Base-by-base conservation (phyloP, 2,113 vertebrate species). In the Bostrychus sinensis region DNA sequence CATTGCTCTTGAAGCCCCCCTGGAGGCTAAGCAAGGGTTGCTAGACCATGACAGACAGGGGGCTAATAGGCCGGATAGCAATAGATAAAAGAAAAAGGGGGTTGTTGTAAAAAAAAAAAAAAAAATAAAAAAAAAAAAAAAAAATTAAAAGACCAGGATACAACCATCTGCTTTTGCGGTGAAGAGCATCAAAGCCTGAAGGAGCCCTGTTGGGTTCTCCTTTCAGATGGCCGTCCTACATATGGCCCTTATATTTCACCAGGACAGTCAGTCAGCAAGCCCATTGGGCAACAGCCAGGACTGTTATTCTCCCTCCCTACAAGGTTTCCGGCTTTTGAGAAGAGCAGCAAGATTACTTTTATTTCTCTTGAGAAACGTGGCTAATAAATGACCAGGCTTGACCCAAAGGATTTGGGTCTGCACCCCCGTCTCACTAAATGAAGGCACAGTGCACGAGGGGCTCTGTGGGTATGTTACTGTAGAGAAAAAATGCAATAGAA, bases 131-230 rank as follows among this genome's bases (percentile, higher is more conserved):
- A 83, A 77, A 71, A 56, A 71, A 58, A 77, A 75, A 85, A 86
- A 88, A 64, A 86, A 86, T 78, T 74, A 85, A 86, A 51, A 51
- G 78, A 85, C 76, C 77, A 73, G 88, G 86, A 80, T 70, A 81
- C 45, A 59, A 80, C 88, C 92, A 92, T 92, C 92, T 92, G 91
- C 90, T 92, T 92, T 92, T 91, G 90, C 89, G 82, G 72, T 83
- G 82, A 84, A 84, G 84, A 88, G 86, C 88, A 91, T 91, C 89
- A 91, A 91, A 92, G 90, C 89, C 87, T 89, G 87, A 89, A 90
- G 88, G 86, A 90, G 66, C 88, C 83, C 89, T 84, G 84, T 78
- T 80, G 91, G 92, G 81, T 85, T 56, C 46, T 80, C 86, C 82
- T 90, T 91, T 92, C 87, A 90, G 75, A 63, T 71, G 77, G 89